A percentile compares a stretch with the other conserved stretches of the same genome.
Evolutionary conservation across 2,797 vertebrate species (phyloP).

Genomic region (Fundulus diaphanus): DNA sequence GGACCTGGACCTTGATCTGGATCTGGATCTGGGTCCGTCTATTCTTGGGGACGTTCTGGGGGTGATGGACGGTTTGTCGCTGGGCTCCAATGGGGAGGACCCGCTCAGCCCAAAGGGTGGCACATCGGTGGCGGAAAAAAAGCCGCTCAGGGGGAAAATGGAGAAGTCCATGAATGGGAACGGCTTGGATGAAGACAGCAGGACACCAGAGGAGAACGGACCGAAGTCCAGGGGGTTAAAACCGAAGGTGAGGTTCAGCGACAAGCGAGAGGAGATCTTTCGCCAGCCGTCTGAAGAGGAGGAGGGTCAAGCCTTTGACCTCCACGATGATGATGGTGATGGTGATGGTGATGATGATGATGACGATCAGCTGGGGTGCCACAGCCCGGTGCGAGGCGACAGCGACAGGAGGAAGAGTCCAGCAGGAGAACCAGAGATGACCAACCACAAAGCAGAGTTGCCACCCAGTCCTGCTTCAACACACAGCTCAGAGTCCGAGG

Average conservation of each 20-base stretch:
- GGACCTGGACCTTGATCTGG: slow-evolving; percentile 80
- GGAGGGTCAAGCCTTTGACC: slow-evolving; percentile 71
- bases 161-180: slow-evolving; percentile 71
- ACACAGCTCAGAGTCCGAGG: slow-evolving; percentile 82
- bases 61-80: slow-evolving; percentile 86
- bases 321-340: slow-evolving; percentile 72
- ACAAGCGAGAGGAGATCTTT: slow-evolving; percentile 85
- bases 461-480: slow-evolving; percentile 82
- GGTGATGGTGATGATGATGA: slow-evolving; percentile 72
- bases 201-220: slow-evolving; percentile 73
- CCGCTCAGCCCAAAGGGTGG: slow-evolving; percentile 58
- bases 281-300: slow-evolving; percentile 78
- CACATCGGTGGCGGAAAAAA: slow-evolving; percentile 51
- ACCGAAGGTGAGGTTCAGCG: slow-evolving; percentile 85
- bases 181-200: slow-evolving; percentile 68
- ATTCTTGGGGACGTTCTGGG: slow-evolving; percentile 92
- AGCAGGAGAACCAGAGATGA: slow-evolving; percentile 50
- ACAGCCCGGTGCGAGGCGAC: slow-evolving; percentile 51
- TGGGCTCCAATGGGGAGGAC: slow-evolving; percentile 67
- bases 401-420: slow-evolving; percentile 37
- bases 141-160: slow-evolving; percentile 34
- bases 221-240: slow-evolving; percentile 71
- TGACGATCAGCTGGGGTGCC: slow-evolving; percentile 53
- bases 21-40: slow-evolving; percentile 89
- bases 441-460: slow-evolving; percentile 66